Conservation (phyloP, 2,113 vertebrate species). For the Okapia johnstoni region DNA sequence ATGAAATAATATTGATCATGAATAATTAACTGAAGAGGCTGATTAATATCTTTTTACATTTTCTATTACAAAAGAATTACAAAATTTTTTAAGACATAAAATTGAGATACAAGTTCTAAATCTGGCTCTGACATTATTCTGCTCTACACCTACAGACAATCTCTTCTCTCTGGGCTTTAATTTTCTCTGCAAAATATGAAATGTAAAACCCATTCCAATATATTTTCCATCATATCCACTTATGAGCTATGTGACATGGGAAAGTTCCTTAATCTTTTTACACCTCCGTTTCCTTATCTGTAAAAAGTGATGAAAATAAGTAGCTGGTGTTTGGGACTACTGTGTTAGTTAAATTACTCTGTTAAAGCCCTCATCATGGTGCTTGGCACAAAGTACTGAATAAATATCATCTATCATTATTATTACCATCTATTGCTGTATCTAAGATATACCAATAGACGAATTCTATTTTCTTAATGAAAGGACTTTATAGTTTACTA, state of each 20-base stretch:
- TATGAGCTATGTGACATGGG: background rate
- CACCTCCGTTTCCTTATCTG: background rate
- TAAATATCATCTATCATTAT: background rate
- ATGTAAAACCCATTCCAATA: conserved; percentile 5
- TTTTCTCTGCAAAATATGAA: conserved; percentile 5
- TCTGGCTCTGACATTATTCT: background rate
- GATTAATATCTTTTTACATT: background rate
- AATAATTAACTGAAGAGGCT: background rate
- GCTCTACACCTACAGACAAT: background rate
- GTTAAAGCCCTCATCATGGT: background rate
- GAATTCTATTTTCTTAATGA: background rate
- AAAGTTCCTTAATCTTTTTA: conserved; percentile 15
- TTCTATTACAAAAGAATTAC: background rate
- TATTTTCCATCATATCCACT: background rate
- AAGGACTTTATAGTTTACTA: background rate
- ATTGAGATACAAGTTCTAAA: background rate
- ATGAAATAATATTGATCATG: background rate
- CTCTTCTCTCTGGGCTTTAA: background rate
- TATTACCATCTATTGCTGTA: background rate
- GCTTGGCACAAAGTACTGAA: background rate
- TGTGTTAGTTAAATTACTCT: background rate
- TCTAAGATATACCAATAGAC: background rate
- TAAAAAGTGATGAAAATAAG: background rate
- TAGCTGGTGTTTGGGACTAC: background rate
- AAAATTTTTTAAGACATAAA: background rate